phyloP scores from a whole-genome alignment of 2,797 vertebrate species.

The Dermochelys coriacea region DNA sequence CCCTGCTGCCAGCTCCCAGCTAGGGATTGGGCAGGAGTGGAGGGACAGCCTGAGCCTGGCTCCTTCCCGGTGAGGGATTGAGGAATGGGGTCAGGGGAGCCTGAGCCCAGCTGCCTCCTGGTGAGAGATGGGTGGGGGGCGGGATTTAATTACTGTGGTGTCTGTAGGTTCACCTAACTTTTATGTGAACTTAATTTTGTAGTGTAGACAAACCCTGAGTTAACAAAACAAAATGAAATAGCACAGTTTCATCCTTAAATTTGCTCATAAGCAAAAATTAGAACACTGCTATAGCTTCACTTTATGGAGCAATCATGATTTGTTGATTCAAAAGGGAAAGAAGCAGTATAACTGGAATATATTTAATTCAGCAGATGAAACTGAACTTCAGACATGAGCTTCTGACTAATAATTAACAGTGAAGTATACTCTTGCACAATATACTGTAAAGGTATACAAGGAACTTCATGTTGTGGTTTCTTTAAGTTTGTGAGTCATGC shows the following conservation, averaged over 20 bases:
- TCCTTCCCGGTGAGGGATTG: too few species aligned
- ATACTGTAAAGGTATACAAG: constrained; percentile 53
- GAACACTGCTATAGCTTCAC: background rate
- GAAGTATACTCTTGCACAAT: constrained; percentile 65
- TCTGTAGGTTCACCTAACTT: background rate
- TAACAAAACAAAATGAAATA: background rate
- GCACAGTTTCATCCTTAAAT: background rate
- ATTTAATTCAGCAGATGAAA: constrained; percentile 63
- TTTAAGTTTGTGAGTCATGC: constrained; percentile 68
- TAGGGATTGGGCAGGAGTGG: too few species aligned
- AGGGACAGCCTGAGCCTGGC: too few species aligned
- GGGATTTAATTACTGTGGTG: background rate
- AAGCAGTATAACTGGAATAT: constrained; percentile 59
- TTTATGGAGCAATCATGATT: background rate
- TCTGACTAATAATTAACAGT: constrained; percentile 75
- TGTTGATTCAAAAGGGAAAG: constrained; percentile 68
- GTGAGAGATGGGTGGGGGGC: too few species aligned
- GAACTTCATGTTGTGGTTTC: constrained; percentile 64
- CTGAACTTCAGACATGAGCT: constrained; percentile 65
- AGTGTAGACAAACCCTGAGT: background rate
- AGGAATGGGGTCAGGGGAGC: too few species aligned
- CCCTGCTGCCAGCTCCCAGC: too few species aligned
- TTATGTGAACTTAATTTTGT: background rate
- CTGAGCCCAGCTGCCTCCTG: too few species aligned
- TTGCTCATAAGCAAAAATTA: background rate